Base-by-base conservation (phyloP, 2,888 invertebrate species). In the Scaptodrosophila latifasciaeformis region DNA sequence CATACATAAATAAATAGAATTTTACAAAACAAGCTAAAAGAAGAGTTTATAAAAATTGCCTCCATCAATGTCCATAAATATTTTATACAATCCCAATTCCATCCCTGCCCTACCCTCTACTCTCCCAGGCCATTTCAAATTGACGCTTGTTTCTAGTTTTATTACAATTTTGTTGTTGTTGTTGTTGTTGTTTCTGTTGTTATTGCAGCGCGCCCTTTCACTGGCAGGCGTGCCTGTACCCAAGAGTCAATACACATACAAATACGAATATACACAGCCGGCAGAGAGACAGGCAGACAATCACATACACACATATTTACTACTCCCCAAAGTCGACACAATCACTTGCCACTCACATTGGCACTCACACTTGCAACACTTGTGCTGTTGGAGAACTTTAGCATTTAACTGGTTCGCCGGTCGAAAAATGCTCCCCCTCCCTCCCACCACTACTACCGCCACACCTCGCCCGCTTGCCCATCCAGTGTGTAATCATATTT, bases 91-190 rank as follows among this genome's bases (percentile, higher is more conserved):
- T 48, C 47, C 56, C 37, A 9, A 54, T 24, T 44, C 18, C 10
- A 39, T 24, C 21, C 34, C 3, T 15, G 15, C 34, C 42, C 27
- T 37, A 31, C 13, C 37, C 42, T 15, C 44, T 34, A 34, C 54
- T 49, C 52, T 48, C 35, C 46, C 54, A 57, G 43, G 34, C 49
- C 60, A 65, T n/a, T 72, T 67, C 63, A 67, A 79, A 78, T 71
- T 78, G 75, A 64, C 54, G 67, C 71, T 78, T 78, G 79, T 71
- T 75, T 65, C 69, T 78, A 65, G 66, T 77, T 68, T 74, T 72
- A 75, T 70, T 75, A 78, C 72, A 72, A 60, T 49, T 49, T 35
- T 50, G 50, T 66, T 60, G 50, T 67, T 62, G 72, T 67, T 62
- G 67, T 61, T 65, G 77, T 79, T 67, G 62, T 76, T 66, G 72